These are phyloP conservation scores for Dolichoris vasculosae DNA, from an alignment of 1,140 invertebrate genomes.

Conservation along the genomic window DNA sequence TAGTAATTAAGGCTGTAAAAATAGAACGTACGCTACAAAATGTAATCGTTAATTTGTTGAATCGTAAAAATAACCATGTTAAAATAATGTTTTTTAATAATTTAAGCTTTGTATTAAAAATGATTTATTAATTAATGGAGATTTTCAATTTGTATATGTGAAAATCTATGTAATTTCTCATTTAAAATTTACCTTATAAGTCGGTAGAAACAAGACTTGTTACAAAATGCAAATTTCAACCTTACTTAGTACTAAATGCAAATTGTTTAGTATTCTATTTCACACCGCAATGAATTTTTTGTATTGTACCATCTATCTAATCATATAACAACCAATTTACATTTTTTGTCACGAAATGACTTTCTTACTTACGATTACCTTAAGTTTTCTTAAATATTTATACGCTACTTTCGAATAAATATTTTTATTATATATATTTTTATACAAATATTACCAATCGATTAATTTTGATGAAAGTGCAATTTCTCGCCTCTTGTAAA, in stretches of 20 bases:
- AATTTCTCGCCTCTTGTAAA: not conserved
- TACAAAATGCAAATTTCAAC: slow-evolving; percentile 4
- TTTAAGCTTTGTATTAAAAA: not conserved
- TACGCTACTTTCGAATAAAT: not conserved
- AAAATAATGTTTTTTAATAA: too few relatives aligned
- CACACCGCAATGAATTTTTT: not conserved
- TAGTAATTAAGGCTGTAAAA: not conserved
- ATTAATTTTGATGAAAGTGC: not conserved
- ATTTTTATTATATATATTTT: not conserved
- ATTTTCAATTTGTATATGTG: not conserved
- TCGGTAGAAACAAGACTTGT: not conserved
- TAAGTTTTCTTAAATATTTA: not conserved
- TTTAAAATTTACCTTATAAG: not conserved
- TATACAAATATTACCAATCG: not conserved
- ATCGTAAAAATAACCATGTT: too few relatives aligned
- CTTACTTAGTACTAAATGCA: not conserved
- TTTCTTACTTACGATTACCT: not conserved
- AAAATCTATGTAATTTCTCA: not conserved
- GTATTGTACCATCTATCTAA: not conserved
- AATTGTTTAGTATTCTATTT: not conserved
- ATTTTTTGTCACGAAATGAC: not conserved
- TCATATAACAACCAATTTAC: not conserved
- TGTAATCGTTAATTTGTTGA: too few relatives aligned
- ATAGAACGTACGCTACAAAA: too few relatives aligned
- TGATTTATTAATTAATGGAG: not conserved